Evolutionary conservation across 2,888 invertebrate species (phyloP).

Genomic region (Trissolcus japonicus): DNA sequence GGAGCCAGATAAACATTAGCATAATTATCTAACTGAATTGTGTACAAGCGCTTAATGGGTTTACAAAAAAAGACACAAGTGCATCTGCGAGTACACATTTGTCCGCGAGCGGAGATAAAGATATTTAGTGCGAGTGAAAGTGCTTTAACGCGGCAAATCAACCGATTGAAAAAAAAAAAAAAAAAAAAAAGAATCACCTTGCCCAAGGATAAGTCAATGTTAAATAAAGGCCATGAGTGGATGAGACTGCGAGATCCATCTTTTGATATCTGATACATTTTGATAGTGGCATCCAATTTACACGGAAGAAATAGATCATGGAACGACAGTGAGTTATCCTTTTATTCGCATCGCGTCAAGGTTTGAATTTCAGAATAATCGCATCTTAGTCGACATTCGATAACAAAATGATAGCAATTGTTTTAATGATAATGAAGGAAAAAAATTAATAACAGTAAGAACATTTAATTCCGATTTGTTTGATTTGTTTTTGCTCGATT

Average conservation of each 20-base stretch:
- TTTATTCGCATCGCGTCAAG: slow-evolving; percentile 7
- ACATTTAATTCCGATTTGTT: background rate
- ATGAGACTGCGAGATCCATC: slow-evolving; percentile 26
- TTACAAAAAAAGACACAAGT: slow-evolving; percentile 6
- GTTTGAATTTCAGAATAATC: slow-evolving; percentile 10
- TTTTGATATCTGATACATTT: slow-evolving; percentile 12
- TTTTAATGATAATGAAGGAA: too few species aligned
- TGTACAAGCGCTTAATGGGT: too few species aligned
- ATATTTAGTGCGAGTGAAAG: slow-evolving; percentile 47
- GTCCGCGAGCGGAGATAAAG: slow-evolving; percentile 16
- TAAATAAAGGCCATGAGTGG: slow-evolving; percentile 26
- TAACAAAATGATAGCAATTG: too few species aligned
- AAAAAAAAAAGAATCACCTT: slow-evolving; percentile 20
- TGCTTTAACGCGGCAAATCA: slow-evolving; percentile 32
- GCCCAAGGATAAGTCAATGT: slow-evolving; percentile 30
- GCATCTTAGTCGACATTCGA: slow-evolving; percentile 3
- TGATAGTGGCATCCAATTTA: slow-evolving; percentile 21
- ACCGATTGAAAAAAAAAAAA: slow-evolving; percentile 15
- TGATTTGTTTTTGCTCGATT: too few species aligned
- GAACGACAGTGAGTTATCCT: slow-evolving; percentile 3
- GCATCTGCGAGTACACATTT: slow-evolving; percentile 7
- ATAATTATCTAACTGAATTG: slow-evolving; percentile 13
- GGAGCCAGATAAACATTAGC: slow-evolving; percentile 4
- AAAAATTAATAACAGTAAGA: background rate
- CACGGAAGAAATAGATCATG: slow-evolving; percentile 30